phyloP scores from a whole-genome alignment of 35 echinoderm and acorn worm species.

The Patiria miniata region DNA sequence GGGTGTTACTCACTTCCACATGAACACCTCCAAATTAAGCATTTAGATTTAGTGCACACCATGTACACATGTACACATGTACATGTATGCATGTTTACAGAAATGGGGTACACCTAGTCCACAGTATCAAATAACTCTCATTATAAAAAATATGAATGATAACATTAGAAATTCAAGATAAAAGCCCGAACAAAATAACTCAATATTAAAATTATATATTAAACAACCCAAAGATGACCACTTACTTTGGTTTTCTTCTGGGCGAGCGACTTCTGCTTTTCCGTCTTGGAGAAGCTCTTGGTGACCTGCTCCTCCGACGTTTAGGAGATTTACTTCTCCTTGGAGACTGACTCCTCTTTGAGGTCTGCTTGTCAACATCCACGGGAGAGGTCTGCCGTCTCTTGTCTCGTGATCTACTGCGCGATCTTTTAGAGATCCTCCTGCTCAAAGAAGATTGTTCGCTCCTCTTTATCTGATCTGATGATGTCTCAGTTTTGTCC shows the following conservation, averaged over 20 bases:
- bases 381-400: slow-evolving; percentile 10
- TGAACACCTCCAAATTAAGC: no score
- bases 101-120: no score
- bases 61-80: no score
- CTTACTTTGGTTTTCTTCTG: slow-evolving; percentile 13
- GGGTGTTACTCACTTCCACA: no score
- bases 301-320: slow-evolving; percentile 29
- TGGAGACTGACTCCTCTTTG: background rate
- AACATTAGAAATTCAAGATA: no score
- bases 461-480: slow-evolving; percentile 27
- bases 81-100: no score
- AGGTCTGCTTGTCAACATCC: background rate
- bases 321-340: slow-evolving; percentile 49
- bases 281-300: background rate
- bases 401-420: slow-evolving; percentile 39
- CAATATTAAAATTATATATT: no score
- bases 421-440: slow-evolving; percentile 13
- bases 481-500: slow-evolving; percentile 16
- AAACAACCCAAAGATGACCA: no score
- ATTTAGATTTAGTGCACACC: no score
- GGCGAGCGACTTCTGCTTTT: slow-evolving; percentile 43
- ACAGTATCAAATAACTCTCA: no score
- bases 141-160: no score
- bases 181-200: no score
- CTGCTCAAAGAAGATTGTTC: background rate